Evolutionary conservation across 2,888 invertebrate species (phyloP).

Genomic region (Diaperis boleti): DNA sequence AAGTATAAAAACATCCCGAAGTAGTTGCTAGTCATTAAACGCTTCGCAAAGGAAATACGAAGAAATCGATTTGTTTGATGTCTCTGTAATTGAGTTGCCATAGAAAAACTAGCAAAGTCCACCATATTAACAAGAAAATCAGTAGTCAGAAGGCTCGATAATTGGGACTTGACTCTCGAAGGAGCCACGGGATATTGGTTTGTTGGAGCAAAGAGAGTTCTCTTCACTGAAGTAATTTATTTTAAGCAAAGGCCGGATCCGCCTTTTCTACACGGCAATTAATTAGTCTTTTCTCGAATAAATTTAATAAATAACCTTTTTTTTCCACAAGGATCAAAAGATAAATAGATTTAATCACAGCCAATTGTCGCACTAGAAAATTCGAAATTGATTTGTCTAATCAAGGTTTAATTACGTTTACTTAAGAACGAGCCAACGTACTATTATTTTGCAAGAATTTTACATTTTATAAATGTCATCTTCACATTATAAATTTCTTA

Average conservation of each 20-base stretch:
- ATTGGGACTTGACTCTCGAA: slow-evolving; percentile 21
- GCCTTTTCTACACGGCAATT: slow-evolving; percentile 12
- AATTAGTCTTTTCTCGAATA: slow-evolving; percentile 14
- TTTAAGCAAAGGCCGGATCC: slow-evolving; percentile 9
- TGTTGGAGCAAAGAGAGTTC: background rate
- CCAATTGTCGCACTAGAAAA: background rate
- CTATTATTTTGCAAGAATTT: background rate
- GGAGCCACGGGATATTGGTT: slow-evolving; percentile 19
- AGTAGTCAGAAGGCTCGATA: slow-evolving; percentile 29
- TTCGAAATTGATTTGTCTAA: background rate
- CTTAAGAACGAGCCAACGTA: background rate
- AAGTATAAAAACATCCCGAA: background rate
- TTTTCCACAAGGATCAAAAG: slow-evolving; percentile 9
- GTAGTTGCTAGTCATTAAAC: slow-evolving; percentile 9
- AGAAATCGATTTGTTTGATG: slow-evolving; percentile 24
- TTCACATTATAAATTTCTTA: background rate
- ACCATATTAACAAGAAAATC: slow-evolving; percentile 36
- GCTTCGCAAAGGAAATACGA: slow-evolving; percentile 1
- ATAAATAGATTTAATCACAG: slow-evolving; percentile 22
- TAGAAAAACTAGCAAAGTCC: slow-evolving; percentile 24
- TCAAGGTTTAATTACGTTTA: background rate
- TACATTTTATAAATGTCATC: too few relatives aligned
- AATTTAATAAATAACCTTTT: slow-evolving; percentile 21
- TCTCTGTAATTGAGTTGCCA: slow-evolving; percentile 23
- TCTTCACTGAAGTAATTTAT: slow-evolving; percentile 10